Evolutionary conservation across 2,888 invertebrate genomes (phyloP).

Genomic region (Rugalucina vietnamica): DNA sequence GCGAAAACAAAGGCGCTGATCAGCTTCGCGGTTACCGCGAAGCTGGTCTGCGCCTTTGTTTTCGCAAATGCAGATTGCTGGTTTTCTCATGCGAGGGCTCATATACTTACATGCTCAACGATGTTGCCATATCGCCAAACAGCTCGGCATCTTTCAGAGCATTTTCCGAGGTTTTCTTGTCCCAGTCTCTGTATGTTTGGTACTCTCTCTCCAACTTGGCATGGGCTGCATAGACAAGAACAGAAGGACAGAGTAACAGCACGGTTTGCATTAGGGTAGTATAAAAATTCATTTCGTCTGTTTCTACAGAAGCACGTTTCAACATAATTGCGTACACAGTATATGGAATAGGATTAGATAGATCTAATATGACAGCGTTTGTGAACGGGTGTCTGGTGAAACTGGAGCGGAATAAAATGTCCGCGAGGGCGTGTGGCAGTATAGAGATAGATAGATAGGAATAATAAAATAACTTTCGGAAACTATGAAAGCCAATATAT

Average conservation of each 20-base stretch:
- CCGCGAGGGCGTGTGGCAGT: neutral
- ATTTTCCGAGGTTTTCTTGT: neutral
- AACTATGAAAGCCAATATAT: no score
- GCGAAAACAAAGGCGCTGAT: no score
- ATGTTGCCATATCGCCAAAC: neutral
- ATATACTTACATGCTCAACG: neutral
- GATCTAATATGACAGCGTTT: neutral
- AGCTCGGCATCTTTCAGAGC: neutral
- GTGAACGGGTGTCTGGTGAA: no score
- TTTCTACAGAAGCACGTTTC: neutral
- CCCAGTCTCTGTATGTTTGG: neutral
- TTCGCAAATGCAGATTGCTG: no score
- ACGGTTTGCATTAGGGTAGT: no score
- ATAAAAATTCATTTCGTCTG: no score
- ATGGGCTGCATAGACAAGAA: neutral
- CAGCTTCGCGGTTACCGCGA: no score
- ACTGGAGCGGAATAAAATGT: no score
- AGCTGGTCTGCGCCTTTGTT: no score
- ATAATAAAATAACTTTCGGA: neutral
- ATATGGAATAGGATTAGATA: neutral
- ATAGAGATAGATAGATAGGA: neutral
- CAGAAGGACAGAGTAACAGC: neutral
- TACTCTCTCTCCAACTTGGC: neutral
- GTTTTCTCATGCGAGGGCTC: no score
- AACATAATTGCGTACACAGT: neutral